Base-by-base conservation (phyloP, 2,113 vertebrate genomes). In the Perca schrenkii region DNA sequence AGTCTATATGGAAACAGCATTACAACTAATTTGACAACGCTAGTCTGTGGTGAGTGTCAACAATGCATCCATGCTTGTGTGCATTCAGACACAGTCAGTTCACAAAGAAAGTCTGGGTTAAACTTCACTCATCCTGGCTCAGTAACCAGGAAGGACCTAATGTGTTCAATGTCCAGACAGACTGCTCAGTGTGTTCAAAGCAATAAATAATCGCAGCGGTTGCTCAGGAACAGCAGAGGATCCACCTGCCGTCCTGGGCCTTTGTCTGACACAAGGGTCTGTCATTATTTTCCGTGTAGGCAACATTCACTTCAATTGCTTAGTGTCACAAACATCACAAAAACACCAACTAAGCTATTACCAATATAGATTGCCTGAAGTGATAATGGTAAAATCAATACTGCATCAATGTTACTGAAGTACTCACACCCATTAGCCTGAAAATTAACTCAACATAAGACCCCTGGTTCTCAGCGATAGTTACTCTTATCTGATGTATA, bases 161-260 rank as follows among this genome's bases (percentile, higher is more conserved):
- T 43, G 31, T 19, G 47, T 46, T 25, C 22, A 34, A 1, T 8
- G 47, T 70, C 66, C 77, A 77, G 64, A 31, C 50, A 71, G 53
- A 40, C 57, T 22, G 68, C 50, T 74, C 53, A 50, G 68, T 62
- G 80, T 70, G 67, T 75, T 77, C 56, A 80, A 25, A 19, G 58
- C 75, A 74, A 28, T 61, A 61, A 43, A 76, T 71, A 64, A 73
- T 60, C 8, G 22, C 65, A 63, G 79, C 75, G 77, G 78, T 76
- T 72, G 77, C 78, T 65, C 28, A 53, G 83, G 57, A 91, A 40
- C 66, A 82, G 86, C 80, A 49, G 17, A 77, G 78, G 73, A 91
- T 89, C 89, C 92, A 92, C 92, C 93, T 94, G 92, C 88, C 81
- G 22, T 69, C 65, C 78, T 36, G 71, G 76, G 72, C 82, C 90